Evolutionary conservation across 37 sponge, comb jelly and placozoan species (phyloP).

Genomic region (Oopsacas minuta): DNA sequence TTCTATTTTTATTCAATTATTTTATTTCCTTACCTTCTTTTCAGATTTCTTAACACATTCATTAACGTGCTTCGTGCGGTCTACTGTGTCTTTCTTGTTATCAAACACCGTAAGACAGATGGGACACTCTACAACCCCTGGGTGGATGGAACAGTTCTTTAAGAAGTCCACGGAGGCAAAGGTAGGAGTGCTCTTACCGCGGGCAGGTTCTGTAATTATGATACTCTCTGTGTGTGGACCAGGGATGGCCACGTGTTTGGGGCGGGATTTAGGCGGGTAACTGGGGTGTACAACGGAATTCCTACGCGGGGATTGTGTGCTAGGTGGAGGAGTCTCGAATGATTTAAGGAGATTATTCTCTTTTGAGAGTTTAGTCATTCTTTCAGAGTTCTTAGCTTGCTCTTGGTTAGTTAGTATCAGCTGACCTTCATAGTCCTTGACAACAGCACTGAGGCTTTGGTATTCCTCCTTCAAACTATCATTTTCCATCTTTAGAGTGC

Average conservation of each 20-base stretch:
- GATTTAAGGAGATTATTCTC: neutral
- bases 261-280: neutral
- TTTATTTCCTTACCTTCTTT: neutral
- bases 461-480: neutral
- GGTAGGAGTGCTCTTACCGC: neutral
- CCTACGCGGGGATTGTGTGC: neutral
- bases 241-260: neutral
- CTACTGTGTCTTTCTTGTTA: neutral
- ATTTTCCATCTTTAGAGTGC: neutral
- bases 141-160: neutral
- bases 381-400: neutral
- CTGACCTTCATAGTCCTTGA: neutral
- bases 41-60: neutral
- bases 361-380: neutral
- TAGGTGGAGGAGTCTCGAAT: neutral
- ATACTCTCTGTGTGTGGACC: neutral
- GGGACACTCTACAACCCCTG: neutral
- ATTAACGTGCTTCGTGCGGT: neutral
- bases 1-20: neutral
- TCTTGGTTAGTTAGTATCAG: slow-evolving; percentile 1
- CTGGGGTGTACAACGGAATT: neutral
- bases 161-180: neutral
- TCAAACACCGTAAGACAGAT: neutral
- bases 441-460: neutral
- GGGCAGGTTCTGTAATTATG: neutral